A percentile compares a stretch with the other conserved stretches of the same genome.
These are phyloP conservation scores for Pocillopora damicornis DNA, from an alignment of 64 coral and sea anemone species.

Conservation along the genomic window DNA sequence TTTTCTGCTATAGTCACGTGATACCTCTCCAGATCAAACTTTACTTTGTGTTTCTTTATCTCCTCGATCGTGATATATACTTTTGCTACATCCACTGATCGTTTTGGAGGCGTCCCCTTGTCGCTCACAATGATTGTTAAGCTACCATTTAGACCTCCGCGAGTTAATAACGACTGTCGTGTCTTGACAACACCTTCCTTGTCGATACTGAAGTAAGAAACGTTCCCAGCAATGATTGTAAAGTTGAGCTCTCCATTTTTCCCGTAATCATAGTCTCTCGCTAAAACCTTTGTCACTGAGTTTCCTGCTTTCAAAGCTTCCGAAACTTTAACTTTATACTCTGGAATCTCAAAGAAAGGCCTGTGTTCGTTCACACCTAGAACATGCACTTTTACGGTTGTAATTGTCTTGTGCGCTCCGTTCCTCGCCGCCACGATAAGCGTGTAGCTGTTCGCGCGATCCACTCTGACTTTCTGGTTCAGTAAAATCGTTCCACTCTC, in stretches of 20 bases:
- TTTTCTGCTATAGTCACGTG: slow-evolving; percentile 66
- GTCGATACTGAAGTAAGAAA: slow-evolving; percentile 65
- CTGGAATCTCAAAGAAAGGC: slow-evolving; percentile 67
- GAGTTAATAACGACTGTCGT: slow-evolving; percentile 22
- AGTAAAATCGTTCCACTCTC: slow-evolving; percentile 66
- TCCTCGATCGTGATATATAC: slow-evolving; percentile 47
- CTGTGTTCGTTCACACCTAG: slow-evolving; percentile 66
- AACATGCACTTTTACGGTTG: slow-evolving; percentile 44
- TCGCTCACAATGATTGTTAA: slow-evolving; percentile 65
- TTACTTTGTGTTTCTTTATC: slow-evolving; percentile 74
- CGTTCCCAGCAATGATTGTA: slow-evolving; percentile 52
- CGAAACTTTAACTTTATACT: slow-evolving; percentile 70
- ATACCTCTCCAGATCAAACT: slow-evolving; percentile 77
- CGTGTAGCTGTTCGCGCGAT: slow-evolving; percentile 39
- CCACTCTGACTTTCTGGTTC: slow-evolving; percentile 56
- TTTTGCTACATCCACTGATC: slow-evolving; percentile 40
- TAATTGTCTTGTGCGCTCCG: slow-evolving; percentile 48
- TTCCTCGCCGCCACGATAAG: slow-evolving; percentile 65
- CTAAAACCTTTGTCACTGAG: slow-evolving; percentile 63
- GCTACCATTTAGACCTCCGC: slow-evolving; percentile 50
- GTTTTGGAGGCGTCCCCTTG: slow-evolving; percentile 25
- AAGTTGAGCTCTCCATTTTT: slow-evolving; percentile 60
- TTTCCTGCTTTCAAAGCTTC: slow-evolving; percentile 76
- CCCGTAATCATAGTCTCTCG: slow-evolving; percentile 65
- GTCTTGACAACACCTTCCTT: slow-evolving; percentile 58